A percentile compares a stretch with the other conserved stretches of the same genome.
phyloP scores from a whole-genome alignment of 2,113 vertebrate genomes.

The Engraulis encrasicolus region DNA sequence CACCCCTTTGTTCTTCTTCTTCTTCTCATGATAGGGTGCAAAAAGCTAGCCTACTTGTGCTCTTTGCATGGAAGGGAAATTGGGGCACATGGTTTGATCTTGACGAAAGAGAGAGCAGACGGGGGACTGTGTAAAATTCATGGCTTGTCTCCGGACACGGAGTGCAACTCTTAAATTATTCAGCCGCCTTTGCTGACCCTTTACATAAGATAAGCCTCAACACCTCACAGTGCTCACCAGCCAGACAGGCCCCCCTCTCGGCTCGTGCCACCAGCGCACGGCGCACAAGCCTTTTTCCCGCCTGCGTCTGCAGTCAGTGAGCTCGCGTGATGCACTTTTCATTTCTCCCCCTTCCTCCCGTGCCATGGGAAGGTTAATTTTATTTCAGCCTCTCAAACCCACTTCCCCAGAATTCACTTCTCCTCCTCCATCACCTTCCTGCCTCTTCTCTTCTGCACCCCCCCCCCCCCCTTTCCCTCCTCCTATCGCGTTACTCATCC shows the following conservation, averaged over 20 bases:
- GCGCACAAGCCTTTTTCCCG: not conserved
- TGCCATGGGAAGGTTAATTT: not conserved
- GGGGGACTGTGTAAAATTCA: slow-evolving; percentile 11
- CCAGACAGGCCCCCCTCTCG: not conserved
- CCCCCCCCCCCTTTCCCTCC: slow-evolving; percentile 7
- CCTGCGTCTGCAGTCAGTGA: not conserved
- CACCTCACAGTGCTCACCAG: slow-evolving; percentile 21
- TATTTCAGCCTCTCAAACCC: slow-evolving; percentile 15
- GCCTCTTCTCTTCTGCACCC: too few species aligned
- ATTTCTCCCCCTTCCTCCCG: not conserved
- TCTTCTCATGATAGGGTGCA: not conserved
- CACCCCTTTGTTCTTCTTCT: too few species aligned
- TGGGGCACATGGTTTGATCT: not conserved
- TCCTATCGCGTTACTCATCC: slow-evolving; percentile 34
- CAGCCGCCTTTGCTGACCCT: slow-evolving; percentile 22
- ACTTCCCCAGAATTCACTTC: slow-evolving; percentile 17
- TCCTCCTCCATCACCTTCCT: slow-evolving; percentile 14
- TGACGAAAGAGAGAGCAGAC: slow-evolving; percentile 4
- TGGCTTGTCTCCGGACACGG: slow-evolving; percentile 16
- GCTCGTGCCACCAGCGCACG: not conserved
- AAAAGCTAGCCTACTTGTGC: not conserved
- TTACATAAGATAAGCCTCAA: slow-evolving; percentile 38
- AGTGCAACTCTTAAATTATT: slow-evolving; percentile 46
- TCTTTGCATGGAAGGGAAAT: not conserved
- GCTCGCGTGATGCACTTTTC: not conserved